Conservation (phyloP, 2,113 vertebrate species). For the Struthio camelus region DNA sequence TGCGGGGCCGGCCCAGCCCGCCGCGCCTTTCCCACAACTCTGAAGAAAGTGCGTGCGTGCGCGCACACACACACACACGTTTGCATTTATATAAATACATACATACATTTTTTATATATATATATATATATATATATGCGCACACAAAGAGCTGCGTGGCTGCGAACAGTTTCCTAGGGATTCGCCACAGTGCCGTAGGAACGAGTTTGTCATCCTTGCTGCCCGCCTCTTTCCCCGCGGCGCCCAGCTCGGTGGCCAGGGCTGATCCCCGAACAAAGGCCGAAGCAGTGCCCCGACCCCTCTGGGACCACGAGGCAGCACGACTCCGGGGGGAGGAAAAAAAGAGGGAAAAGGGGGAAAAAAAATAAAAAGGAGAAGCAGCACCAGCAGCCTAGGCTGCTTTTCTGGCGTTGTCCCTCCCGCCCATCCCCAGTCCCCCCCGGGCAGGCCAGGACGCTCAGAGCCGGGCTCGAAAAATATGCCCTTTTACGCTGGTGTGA, state of each 20-base stretch:
- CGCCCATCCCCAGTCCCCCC: background rate
- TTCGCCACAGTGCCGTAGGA: background rate
- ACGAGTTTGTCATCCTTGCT: background rate
- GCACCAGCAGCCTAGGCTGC: background rate
- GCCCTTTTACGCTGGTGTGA: background rate
- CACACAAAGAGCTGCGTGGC: slow-evolving; percentile 42
- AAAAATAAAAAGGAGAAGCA: background rate
- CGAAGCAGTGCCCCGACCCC: background rate
- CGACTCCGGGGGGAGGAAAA: background rate
- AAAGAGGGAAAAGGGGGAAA: background rate
- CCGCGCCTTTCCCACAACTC: background rate
- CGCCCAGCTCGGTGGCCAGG: background rate
- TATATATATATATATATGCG: too few relatives aligned
- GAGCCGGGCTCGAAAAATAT: background rate
- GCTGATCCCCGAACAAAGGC: slow-evolving; percentile 2
- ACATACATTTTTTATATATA: background rate
- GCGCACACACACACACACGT: background rate
- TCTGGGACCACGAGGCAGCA: background rate
- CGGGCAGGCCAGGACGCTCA: background rate
- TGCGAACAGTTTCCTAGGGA: background rate
- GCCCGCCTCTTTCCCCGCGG: background rate
- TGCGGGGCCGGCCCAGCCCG: background rate
- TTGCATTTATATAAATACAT: background rate
- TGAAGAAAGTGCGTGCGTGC: slow-evolving; percentile 9
- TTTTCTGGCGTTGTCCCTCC: background rate